phyloP scores from a whole-genome alignment of 1,140 invertebrate species.

The Globodera rostochiensis region DNA sequence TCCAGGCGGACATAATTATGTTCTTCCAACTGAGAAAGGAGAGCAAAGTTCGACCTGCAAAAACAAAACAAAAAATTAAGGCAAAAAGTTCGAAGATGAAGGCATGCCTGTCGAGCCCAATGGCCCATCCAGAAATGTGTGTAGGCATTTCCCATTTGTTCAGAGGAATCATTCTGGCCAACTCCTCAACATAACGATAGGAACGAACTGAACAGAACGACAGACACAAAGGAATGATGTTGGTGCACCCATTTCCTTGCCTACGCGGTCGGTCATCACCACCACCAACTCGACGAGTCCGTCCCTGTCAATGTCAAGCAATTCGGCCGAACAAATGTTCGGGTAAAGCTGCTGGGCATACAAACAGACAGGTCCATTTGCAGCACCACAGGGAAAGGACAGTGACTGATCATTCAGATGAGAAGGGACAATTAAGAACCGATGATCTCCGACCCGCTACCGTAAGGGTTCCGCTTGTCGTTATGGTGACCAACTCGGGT shows the following conservation, averaged over 20 bases:
- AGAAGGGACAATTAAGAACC: not conserved
- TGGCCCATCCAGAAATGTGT: constrained; percentile 53
- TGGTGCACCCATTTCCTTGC: constrained; percentile 34
- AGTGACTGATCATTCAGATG: constrained; percentile 31
- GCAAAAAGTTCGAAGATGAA: no score
- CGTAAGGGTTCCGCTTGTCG: constrained; percentile 40
- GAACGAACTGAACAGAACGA: constrained; percentile 50
- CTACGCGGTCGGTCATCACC: constrained; percentile 60
- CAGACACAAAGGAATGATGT: constrained; percentile 16
- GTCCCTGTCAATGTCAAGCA: constrained; percentile 58
- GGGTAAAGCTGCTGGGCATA: constrained; percentile 52
- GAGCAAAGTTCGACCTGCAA: not conserved
- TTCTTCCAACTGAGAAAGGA: constrained; percentile 44
- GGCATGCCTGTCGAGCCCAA: constrained; percentile 34
- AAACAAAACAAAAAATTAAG: no score
- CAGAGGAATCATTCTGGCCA: constrained; percentile 38
- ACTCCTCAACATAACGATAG: constrained; percentile 44
- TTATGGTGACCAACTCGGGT: constrained; percentile 47
- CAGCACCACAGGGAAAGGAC: constrained; percentile 37
- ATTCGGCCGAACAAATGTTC: constrained; percentile 53
- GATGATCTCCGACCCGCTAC: not conserved
- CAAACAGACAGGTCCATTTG: constrained; percentile 20
- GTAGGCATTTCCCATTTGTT: constrained; percentile 60
- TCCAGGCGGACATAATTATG: constrained; percentile 41
- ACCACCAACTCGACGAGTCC: constrained; percentile 52